Percentiles rank a stretch among this genome's conserved stretches.
phyloP scores from a whole-genome alignment of 2,888 invertebrate species.

The Teinopalpus imperialis region DNA sequence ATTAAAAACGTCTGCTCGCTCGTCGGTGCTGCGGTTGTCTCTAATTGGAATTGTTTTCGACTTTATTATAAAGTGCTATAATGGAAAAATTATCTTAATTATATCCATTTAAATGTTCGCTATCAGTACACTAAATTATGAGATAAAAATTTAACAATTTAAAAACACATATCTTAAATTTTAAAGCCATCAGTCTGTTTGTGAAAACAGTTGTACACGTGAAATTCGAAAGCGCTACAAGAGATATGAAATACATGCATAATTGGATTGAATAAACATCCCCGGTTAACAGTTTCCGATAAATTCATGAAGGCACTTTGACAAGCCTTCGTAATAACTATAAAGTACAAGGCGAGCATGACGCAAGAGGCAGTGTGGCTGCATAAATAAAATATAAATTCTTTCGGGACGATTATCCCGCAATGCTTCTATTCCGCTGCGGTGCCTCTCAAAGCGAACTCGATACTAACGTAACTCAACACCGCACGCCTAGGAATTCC shows the following conservation, averaged over 20 bases:
- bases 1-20: slow-evolving; percentile 21
- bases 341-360: slow-evolving; percentile 48
- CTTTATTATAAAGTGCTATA: no score
- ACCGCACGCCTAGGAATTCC: slow-evolving; percentile 59
- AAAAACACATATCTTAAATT: no score
- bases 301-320: slow-evolving; percentile 24
- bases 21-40: neutral
- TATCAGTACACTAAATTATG: no score
- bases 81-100: no score
- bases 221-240: slow-evolving; percentile 7
- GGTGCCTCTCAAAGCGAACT: slow-evolving; percentile 60
- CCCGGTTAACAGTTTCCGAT: slow-evolving; percentile 12
- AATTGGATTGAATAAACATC: slow-evolving; percentile 7
- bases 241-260: slow-evolving; percentile 14
- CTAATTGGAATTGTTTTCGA: slow-evolving; percentile 6
- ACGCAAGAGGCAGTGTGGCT: slow-evolving; percentile 40
- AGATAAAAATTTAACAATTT: no score
- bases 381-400: slow-evolving; percentile 45
- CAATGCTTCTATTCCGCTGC: slow-evolving; percentile 52
- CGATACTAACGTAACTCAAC: slow-evolving; percentile 59
- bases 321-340: slow-evolving; percentile 42
- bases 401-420: slow-evolving; percentile 38
- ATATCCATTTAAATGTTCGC: no score
- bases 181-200: no score
- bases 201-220: no score